Base-by-base conservation (phyloP, 2,888 invertebrate genomes). In the Sinhomidia bicolor region DNA sequence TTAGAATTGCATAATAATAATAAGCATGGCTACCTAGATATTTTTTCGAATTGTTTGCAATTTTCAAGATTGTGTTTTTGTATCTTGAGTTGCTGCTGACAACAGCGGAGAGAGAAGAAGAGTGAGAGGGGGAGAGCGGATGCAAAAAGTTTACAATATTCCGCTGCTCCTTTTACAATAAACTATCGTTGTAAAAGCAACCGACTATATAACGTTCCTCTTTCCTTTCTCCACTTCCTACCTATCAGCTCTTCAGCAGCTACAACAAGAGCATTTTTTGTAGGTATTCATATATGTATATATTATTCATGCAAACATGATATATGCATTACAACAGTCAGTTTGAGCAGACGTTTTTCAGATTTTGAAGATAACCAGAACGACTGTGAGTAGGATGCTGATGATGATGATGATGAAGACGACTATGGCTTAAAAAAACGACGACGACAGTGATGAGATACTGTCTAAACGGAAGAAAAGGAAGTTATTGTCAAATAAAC, bases 171-270 rank as follows among this genome's bases (percentile, higher is more conserved):
- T 44, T 12, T 44, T 44, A 9, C 20, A 54, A 1, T 20, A 17
- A 17, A 6, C 17, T 29, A 57, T 12, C 29, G 60, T 60, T 79
- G 54, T 60, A 54, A 78, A 54, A 54, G 54, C 23, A 78, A 29
- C 26, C 57, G 44, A 14, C 20, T 32, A 57, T 12, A 36, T 82
- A 82, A 51, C 68, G 65, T 82, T 83, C 41, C 83, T 47, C 20
- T 65, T 79, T 79, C 85, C 85, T 86, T 80, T 86, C 85, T 68
- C 85, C 76, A 51, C 65, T 36, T 60, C 85, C 65, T 78, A 62
- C 26, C 14, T 76, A 44, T 29, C 17, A 6, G 14, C 26, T 26
- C 44, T 62, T 80, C 12, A 57, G 3, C 57, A 20, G 10, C 57
- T 23, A 60, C 9, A 14, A 54, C n/a, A 14, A 54, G n/a, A 14